Conservation (phyloP, 2,797 vertebrate genomes). For the Sardinella longiceps region DNA sequence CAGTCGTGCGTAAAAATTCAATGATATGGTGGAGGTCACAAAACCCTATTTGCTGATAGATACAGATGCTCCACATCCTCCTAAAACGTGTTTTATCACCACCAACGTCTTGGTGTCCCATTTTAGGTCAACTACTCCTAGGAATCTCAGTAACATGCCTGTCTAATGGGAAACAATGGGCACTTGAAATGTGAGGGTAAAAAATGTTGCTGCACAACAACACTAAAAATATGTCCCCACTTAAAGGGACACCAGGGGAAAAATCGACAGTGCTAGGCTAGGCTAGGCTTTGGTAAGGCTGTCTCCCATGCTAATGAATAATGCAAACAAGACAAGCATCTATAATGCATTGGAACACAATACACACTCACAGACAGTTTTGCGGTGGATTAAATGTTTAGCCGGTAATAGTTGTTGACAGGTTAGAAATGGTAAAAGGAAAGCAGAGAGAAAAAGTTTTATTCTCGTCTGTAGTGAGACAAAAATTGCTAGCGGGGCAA, state of each 20-base stretch:
- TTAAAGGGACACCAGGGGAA: neutral
- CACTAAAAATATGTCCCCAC: neutral
- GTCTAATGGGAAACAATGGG: neutral
- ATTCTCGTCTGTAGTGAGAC: neutral
- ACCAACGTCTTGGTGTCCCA: neutral
- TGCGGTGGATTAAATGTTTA: neutral
- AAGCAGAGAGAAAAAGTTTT: neutral
- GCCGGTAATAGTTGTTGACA: neutral
- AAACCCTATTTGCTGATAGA: neutral
- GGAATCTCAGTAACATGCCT: neutral
- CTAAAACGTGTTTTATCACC: neutral
- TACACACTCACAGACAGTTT: slow-evolving; percentile 4
- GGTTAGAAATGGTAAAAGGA: slow-evolving; percentile 15
- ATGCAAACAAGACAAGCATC: slow-evolving; percentile 1
- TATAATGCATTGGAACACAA: slow-evolving; percentile 28
- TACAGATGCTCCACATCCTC: neutral
- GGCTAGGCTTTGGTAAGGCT: neutral
- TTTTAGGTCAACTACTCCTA: neutral
- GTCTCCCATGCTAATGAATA: slow-evolving; percentile 22
- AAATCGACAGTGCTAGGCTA: neutral
- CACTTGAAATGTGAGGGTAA: neutral
- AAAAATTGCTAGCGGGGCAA: neutral
- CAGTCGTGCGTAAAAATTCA: neutral
- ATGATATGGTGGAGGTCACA: slow-evolving; percentile 2
- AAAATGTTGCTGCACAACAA: neutral